A percentile compares a stretch with the other conserved stretches of the same genome.
These are phyloP conservation scores for Smutsia gigantea DNA, from an alignment of 2,797 vertebrate genomes.

Conservation along the genomic window DNA sequence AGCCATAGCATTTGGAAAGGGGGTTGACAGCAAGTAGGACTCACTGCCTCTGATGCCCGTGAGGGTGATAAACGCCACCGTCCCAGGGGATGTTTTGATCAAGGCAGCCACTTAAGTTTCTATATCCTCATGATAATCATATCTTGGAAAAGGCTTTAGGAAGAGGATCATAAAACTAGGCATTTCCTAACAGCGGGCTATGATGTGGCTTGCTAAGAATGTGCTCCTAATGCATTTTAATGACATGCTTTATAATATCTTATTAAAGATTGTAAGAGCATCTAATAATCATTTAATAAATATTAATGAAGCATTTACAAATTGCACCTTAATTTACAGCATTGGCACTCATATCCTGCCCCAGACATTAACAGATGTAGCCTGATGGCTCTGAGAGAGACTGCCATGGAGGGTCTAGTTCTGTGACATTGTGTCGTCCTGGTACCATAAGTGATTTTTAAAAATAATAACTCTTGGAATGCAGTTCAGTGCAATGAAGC, in stretches of 20 bases:
- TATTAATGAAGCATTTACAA: constrained; percentile 77
- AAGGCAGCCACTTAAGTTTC: constrained; percentile 66
- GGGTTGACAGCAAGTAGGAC: neutral
- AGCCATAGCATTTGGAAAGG: neutral
- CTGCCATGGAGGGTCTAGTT: neutral
- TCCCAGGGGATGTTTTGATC: constrained; percentile 55
- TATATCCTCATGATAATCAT: constrained; percentile 57
- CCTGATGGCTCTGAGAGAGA: fast-evolving
- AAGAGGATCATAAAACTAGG: constrained; percentile 68
- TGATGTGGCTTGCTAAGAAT: constrained; percentile 79
- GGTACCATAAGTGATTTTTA: constrained; percentile 70
- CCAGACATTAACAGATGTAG: neutral
- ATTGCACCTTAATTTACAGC: constrained; percentile 42
- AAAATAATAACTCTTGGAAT: constrained; percentile 79
- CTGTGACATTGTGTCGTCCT: constrained; percentile 61
- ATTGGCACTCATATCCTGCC: fast-evolving
- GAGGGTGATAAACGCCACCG: neutral
- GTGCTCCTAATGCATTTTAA: constrained; percentile 86
- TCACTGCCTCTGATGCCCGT: neutral
- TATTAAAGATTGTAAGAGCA: constrained; percentile 81
- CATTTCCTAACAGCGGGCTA: constrained; percentile 74
- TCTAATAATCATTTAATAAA: constrained; percentile 83
- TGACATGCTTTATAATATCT: constrained; percentile 83
- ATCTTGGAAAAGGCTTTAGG: constrained; percentile 79
- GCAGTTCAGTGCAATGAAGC: constrained; percentile 75